phyloP scores from a whole-genome alignment of 1,140 invertebrate species.

The Drosophila sucinea region DNA sequence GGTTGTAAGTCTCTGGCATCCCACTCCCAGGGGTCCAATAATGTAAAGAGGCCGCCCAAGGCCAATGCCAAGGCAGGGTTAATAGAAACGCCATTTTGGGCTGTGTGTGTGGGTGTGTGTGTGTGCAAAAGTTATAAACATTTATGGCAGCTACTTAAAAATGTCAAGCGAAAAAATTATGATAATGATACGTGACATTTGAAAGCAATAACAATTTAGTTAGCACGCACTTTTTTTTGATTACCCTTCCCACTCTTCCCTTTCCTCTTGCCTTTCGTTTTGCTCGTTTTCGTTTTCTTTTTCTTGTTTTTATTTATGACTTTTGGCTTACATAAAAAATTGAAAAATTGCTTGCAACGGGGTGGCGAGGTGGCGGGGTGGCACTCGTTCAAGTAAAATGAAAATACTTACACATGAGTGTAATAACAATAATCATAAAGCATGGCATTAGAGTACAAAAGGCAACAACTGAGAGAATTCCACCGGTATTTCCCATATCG shows the following conservation, averaged over 20 bases:
- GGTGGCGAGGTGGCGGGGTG: not conserved
- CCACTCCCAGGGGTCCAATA: conserved; percentile 68
- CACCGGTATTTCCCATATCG: not conserved
- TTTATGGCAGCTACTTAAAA: conserved; percentile 81
- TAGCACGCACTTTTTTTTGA: conserved; percentile 78
- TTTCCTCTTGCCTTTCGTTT: conserved; percentile 17
- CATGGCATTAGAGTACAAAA: conserved; percentile 19
- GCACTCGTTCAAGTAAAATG: conserved; percentile 26
- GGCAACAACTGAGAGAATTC: not conserved
- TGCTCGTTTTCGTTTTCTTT: conserved; percentile 19
- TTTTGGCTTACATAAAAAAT: conserved; percentile 70
- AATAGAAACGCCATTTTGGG: conserved; percentile 55
- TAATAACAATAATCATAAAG: conserved; percentile 73
- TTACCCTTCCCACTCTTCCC: conserved; percentile 47
- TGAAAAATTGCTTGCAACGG: conserved; percentile 68
- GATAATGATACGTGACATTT: conserved; percentile 81
- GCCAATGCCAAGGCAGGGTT: conserved; percentile 46
- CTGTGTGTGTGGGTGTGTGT: conserved; percentile 25
- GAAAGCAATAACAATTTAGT: conserved; percentile 81
- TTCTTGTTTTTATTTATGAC: conserved; percentile 61
- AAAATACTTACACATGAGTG: conserved; percentile 48
- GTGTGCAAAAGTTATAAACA: conserved; percentile 72
- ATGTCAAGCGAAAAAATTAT: conserved; percentile 81
- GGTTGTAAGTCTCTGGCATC: not conserved
- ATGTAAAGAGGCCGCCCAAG: conserved; percentile 49